phyloP scores from a whole-genome alignment of 53 echinoderm and acorn worm species.

The Hippasteria phrygiana region DNA sequence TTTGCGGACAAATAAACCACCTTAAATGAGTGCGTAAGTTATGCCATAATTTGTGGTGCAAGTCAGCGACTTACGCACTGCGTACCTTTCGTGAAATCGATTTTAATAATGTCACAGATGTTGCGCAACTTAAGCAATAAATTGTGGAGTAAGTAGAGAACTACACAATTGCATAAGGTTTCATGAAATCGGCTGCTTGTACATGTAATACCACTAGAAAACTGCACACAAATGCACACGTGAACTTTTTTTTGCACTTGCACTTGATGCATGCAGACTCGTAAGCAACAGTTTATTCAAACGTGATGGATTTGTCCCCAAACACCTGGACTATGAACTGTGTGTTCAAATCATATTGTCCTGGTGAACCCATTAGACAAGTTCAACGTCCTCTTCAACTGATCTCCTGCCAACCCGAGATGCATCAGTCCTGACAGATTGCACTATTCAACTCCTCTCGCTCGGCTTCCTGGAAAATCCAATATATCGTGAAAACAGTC shows the following conservation, averaged over 20 bases:
- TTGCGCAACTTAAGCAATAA: too few relatives aligned
- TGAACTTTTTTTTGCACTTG: background rate
- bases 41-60: too few relatives aligned
- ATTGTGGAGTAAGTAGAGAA: too few relatives aligned
- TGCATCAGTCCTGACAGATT: constrained; percentile 1
- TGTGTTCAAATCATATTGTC: background rate
- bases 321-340: background rate
- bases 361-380: background rate
- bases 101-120: too few relatives aligned
- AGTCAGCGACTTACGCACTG: too few relatives aligned
- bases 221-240: background rate
- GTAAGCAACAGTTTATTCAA: background rate
- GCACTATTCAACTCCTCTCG: background rate
- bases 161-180: too few relatives aligned
- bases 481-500: background rate
- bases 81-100: too few relatives aligned
- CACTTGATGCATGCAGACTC: background rate
- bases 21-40: too few relatives aligned
- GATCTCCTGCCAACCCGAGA: background rate
- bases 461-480: background rate
- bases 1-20: too few relatives aligned
- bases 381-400: background rate
- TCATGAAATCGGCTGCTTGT: too few relatives aligned
- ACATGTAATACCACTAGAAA: background rate
- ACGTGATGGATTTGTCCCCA: background rate